phyloP scores from a whole-genome alignment of 1,140 invertebrate genomes.

The Gryon sp. region DNA sequence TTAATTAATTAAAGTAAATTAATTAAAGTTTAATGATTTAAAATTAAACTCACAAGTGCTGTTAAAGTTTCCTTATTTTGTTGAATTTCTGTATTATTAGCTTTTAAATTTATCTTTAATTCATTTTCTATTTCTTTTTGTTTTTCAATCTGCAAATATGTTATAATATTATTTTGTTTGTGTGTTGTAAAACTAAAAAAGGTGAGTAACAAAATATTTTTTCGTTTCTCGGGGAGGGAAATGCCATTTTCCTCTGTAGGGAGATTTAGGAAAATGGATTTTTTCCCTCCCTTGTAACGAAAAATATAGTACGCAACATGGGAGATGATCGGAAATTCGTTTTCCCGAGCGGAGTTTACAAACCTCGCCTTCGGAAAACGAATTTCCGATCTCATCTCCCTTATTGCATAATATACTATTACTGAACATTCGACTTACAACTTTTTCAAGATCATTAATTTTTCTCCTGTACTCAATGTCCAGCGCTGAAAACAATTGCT shows the following conservation, averaged over 20 bases:
- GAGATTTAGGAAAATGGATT: no score
- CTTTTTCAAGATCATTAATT: slow-evolving; percentile 69
- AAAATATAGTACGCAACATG: no score
- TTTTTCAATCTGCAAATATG: slow-evolving; percentile 65
- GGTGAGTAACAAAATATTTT: no score
- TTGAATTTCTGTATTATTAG: slow-evolving; percentile 64
- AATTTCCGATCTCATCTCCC: no score
- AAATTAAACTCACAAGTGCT: slow-evolving; percentile 59
- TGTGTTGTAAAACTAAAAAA: no score
- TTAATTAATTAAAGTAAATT: background rate
- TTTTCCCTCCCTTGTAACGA: no score
- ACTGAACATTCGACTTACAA: slow-evolving; percentile 53
- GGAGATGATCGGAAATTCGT: no score
- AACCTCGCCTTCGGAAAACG: no score
- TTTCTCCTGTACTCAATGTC: slow-evolving; percentile 66
- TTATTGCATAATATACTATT: background rate
- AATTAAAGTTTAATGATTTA: background rate
- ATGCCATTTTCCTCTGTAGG: no score
- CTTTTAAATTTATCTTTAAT: slow-evolving; percentile 60
- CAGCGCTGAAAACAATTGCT: slow-evolving; percentile 54
- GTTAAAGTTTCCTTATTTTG: slow-evolving; percentile 63
- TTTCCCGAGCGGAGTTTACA: no score
- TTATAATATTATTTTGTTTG: no score
- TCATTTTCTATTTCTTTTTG: slow-evolving; percentile 66
- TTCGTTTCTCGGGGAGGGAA: no score